A percentile compares a stretch with the other conserved stretches of the same genome.
phyloP scores from a whole-genome alignment of 2,797 vertebrate genomes.

The Phaenicophaeus curvirostris region DNA sequence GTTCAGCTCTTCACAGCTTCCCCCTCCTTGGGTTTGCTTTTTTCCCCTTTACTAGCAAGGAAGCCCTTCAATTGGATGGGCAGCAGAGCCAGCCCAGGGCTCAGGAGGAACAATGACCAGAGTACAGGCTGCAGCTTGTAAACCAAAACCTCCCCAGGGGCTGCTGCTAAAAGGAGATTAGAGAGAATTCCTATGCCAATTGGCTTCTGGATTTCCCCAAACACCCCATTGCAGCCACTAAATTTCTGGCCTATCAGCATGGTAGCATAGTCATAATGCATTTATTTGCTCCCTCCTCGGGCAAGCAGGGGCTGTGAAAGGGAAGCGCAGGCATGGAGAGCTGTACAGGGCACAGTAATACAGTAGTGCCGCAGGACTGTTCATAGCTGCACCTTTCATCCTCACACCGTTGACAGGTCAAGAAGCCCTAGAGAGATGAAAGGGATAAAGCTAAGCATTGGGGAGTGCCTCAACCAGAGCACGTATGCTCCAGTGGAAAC shows the following conservation, averaged over 20 bases:
- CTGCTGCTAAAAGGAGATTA: slow-evolving; percentile 36
- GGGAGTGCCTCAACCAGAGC: not conserved
- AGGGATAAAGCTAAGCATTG: not conserved
- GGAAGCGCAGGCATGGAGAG: not conserved
- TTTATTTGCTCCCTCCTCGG: not conserved
- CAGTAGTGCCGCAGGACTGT: not conserved
- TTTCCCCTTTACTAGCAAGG: not conserved
- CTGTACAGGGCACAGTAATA: not conserved
- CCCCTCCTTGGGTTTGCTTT: not conserved
- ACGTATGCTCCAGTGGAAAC: not conserved
- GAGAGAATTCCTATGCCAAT: not conserved
- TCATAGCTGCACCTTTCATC: not conserved
- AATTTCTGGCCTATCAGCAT: not conserved
- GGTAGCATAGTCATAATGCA: not conserved
- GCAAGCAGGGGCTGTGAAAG: too few relatives aligned
- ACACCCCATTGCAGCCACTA: not conserved
- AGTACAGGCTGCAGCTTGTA: slow-evolving; percentile 9
- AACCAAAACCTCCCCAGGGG: slow-evolving; percentile 24
- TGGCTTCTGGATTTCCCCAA: slow-evolving; percentile 1
- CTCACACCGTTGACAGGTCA: not conserved
- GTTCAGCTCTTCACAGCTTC: not conserved
- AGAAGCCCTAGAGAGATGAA: not conserved
- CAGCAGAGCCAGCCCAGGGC: not conserved
- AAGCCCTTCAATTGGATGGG: slow-evolving; percentile 7
- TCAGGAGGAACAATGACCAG: slow-evolving; percentile 3